These are phyloP conservation scores for Glossosoma conforme DNA, from an alignment of 1,140 invertebrate genomes.

Conservation along the genomic window DNA sequence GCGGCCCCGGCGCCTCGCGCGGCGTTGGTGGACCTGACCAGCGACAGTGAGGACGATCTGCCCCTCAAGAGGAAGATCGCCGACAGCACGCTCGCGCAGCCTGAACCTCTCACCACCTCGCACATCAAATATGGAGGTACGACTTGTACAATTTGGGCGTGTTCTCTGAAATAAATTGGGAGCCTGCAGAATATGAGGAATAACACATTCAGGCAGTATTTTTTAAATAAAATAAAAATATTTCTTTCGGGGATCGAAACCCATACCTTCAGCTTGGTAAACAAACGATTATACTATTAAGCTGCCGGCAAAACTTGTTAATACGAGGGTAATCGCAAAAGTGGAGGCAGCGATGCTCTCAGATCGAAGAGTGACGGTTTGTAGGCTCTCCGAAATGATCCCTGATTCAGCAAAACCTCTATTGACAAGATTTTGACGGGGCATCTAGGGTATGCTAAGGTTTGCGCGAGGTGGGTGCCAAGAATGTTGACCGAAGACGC, in stretches of 20 bases:
- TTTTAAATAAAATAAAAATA: constrained; percentile 6
- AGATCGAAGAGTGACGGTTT: too few relatives aligned
- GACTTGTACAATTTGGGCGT: not conserved
- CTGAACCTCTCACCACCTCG: constrained; percentile 4
- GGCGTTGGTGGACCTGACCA: constrained; percentile 43
- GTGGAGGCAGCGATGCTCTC: too few relatives aligned
- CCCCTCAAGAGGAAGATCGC: constrained; percentile 45
- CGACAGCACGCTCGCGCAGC: constrained; percentile 36
- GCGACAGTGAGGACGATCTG: constrained; percentile 46
- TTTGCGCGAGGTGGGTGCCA: too few relatives aligned
- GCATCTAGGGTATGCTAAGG: too few relatives aligned
- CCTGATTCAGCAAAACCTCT: too few relatives aligned
- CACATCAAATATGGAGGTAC: constrained; percentile 26
- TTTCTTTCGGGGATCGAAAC: constrained; percentile 4
- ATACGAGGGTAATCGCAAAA: not conserved
- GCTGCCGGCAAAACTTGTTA: not conserved
- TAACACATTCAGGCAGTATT: not conserved
- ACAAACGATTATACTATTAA: constrained; percentile 4
- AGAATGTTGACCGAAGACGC: too few relatives aligned
- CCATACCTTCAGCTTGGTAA: constrained; percentile 1
- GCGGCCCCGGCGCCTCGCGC: constrained; percentile 30
- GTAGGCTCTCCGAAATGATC: too few relatives aligned
- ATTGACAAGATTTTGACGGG: too few relatives aligned
- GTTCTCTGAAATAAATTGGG: not conserved
- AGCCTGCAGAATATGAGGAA: not conserved